Conservation (phyloP, 2,797 vertebrate species). For the Bucorvus abyssinicus region DNA sequence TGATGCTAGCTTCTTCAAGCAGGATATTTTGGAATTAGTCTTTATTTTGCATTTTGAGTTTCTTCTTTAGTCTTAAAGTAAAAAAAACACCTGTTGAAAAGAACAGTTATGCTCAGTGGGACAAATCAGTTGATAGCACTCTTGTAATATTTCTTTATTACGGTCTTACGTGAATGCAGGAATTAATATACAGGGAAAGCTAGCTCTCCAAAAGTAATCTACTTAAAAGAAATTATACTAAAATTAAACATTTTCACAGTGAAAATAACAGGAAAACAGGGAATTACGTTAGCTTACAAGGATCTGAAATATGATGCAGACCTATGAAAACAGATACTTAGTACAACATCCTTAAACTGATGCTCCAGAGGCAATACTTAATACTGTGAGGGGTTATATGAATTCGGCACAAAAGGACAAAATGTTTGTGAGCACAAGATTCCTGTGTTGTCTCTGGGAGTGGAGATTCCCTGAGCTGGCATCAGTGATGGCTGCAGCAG, state of each 20-base stretch:
- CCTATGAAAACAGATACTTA: not conserved
- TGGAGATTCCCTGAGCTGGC: too few species aligned
- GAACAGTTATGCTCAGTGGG: not conserved
- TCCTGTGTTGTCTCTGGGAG: too few species aligned
- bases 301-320: not conserved
- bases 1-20: not conserved
- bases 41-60: not conserved
- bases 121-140: not conserved
- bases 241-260: not conserved
- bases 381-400: too few species aligned
- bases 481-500: too few species aligned
- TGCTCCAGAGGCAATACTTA: not conserved
- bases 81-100: not conserved
- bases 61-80: not conserved
- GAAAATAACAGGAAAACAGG: not conserved
- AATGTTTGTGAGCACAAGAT: too few species aligned
- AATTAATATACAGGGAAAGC: too few species aligned
- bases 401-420: too few species aligned
- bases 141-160: not conserved
- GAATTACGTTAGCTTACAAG: not conserved
- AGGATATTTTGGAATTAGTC: not conserved
- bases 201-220: not conserved
- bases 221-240: not conserved
- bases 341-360: fast-evolving
- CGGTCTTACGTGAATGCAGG: fast-evolving